Base-by-base conservation (phyloP, 2,888 invertebrate species). In the Dastarcus helophoroides region DNA sequence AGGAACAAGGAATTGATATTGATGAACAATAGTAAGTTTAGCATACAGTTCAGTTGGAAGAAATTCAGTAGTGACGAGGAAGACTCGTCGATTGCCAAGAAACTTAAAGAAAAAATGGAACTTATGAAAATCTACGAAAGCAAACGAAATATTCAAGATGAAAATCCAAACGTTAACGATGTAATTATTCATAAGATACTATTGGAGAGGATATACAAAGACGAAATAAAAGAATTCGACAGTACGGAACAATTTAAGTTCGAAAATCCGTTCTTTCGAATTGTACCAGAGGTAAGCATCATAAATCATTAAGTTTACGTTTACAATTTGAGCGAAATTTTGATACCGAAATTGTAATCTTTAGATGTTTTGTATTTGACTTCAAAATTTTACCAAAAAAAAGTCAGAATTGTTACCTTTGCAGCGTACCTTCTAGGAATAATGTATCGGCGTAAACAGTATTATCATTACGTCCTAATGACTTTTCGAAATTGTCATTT, bases 41-140 rank as follows among this genome's bases (percentile, higher is more conserved):
- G 62, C 3, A 56, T 73, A 2, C 63, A 65, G 0, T 76, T 67
- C 41, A 60, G 65, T 42, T 77, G 76, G 64, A 71, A 72, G 64
- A 61, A 62, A 37, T 65, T 69, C 39, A 58, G 63, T 19, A 61
- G 51, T 14, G 51, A 64, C 11, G 58, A 55, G 26, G 53, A 65
- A 19, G 65, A 68, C 53, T 44, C 48, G 15, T 16, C 46, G 22
- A 40, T 46, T 14, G 38, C 33, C 7, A 30, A 46, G 3, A 47
- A 47, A 31, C 33, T 54, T 6, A 44, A 40, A 36, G 35, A 49
- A n/a, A 37, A 40, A 3, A 47, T 50, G 14, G 33, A 41, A 8
- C 35, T 39, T 13, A 39, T 62, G 26, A 48, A 45, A 34, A 50
- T 54, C 9, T 35, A 47, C 26, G 57, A 61, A 40, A 41, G 44